Percentiles rank a stretch among this genome's conserved stretches.
Evolutionary conservation across 2,797 vertebrate genomes (phyloP).

Genomic region (Dendrocincla tyrannina): DNA sequence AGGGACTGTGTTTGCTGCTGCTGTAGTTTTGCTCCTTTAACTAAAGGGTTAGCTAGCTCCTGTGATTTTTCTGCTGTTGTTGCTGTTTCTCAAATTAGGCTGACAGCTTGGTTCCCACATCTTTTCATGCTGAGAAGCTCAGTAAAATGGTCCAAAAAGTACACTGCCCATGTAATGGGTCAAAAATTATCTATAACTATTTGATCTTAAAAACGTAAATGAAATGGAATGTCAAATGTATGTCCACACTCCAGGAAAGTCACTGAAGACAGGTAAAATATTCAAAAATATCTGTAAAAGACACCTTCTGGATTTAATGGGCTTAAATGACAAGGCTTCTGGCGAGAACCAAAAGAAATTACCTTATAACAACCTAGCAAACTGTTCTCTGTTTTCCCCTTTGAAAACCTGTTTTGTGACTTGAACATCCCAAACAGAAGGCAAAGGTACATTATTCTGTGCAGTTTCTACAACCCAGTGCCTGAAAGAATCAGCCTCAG

Average conservation of each 20-base stretch:
- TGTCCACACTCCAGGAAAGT: not conserved
- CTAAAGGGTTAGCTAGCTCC: not conserved
- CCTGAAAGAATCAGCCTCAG: not conserved
- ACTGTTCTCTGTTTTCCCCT: not conserved
- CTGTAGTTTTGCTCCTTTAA: slow-evolving; percentile 10
- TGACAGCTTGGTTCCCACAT: not conserved
- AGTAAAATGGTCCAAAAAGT: not conserved
- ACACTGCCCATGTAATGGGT: not conserved
- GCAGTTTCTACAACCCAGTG: not conserved
- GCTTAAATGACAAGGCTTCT: not conserved
- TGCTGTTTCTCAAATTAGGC: slow-evolving; percentile 42
- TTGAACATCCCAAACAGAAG: not conserved
- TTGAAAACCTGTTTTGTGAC: not conserved
- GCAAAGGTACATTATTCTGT: not conserved
- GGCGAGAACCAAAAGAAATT: not conserved
- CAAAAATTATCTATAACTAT: not conserved
- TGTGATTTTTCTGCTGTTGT: slow-evolving; percentile 46
- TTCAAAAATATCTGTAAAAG: not conserved
- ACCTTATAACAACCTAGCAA: not conserved
- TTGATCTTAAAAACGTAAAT: not conserved
- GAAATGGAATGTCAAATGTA: not conserved
- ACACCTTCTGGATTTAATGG: not conserved
- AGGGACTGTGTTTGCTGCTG: not conserved
- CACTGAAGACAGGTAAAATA: not conserved
- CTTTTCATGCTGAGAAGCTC: slow-evolving; percentile 16